Percentiles rank a stretch among this genome's conserved stretches.
phyloP scores from a whole-genome alignment of 2,113 vertebrate genomes.

The Psittacus erithacus region DNA sequence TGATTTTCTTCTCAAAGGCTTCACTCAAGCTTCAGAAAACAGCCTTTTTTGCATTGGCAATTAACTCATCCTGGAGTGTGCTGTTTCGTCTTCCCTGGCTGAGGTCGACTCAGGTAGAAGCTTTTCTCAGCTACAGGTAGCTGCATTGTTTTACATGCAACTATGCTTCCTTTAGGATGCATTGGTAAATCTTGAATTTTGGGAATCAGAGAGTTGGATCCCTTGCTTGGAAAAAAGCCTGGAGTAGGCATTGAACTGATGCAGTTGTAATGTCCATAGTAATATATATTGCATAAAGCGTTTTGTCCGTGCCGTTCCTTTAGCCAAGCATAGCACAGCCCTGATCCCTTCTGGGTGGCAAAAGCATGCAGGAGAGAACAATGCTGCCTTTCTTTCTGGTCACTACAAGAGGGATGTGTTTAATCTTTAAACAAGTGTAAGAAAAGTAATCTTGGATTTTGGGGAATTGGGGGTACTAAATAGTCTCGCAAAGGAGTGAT shows the following conservation, averaged over 20 bases:
- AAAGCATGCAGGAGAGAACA: neutral
- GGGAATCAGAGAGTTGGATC: neutral
- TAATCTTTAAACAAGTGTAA: neutral
- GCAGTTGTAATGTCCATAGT: neutral
- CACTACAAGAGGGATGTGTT: neutral
- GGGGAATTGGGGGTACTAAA: neutral
- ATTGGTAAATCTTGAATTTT: neutral
- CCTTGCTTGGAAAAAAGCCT: neutral
- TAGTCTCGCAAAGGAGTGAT: neutral
- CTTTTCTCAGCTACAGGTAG: neutral
- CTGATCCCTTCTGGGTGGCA: neutral
- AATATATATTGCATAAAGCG: neutral
- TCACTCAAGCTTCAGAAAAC: neutral
- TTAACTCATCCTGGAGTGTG: neutral
- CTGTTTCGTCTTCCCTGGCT: neutral
- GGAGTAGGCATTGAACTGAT: neutral
- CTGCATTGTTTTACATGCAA: neutral
- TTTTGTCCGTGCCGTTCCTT: neutral
- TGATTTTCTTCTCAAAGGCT: neutral
- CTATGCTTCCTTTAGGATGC: neutral
- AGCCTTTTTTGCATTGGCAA: neutral
- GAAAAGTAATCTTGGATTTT: neutral
- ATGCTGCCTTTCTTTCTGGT: neutral
- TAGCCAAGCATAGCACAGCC: neutral
- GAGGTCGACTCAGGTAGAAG: neutral